These are phyloP conservation scores for Haplotaxodon microlepis DNA, from an alignment of 2,113 vertebrate genomes.

Conservation along the genomic window DNA sequence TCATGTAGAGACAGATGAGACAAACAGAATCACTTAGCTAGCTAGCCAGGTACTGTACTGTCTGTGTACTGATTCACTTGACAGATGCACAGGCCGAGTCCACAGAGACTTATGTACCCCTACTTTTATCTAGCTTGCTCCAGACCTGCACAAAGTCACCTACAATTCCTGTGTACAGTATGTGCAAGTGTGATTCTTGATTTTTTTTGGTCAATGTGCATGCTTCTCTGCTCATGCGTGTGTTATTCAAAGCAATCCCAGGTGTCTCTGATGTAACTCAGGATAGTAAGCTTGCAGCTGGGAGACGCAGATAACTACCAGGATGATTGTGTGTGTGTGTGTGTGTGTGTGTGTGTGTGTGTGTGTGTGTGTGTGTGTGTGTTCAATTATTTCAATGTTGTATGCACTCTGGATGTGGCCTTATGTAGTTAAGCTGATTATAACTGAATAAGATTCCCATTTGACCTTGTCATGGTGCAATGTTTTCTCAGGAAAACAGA, in stretches of 20 bases:
- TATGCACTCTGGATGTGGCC: neutral
- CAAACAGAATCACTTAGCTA: conserved; percentile 45
- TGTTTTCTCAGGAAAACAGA: neutral
- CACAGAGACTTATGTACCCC: conserved; percentile 26
- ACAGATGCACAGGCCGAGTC: conserved; percentile 45
- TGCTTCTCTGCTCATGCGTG: neutral
- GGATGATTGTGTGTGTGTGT: neutral
- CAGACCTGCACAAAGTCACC: neutral
- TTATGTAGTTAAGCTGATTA: conserved; percentile 20
- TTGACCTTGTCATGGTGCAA: conserved; percentile 17
- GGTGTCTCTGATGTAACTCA: conserved; percentile 45
- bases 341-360: neutral
- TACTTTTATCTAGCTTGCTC: conserved; percentile 16
- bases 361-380: neutral
- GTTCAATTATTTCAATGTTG: neutral
- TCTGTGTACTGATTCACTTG: conserved; percentile 37
- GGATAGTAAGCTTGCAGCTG: conserved; percentile 28
- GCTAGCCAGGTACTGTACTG: conserved; percentile 28
- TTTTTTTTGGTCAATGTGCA: neutral
- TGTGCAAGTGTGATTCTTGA: neutral
- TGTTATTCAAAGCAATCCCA: conserved; percentile 39
- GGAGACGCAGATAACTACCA: conserved; percentile 27
- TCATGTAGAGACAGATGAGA: conserved; percentile 50
- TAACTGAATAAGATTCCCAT: neutral
- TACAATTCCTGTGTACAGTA: neutral